Evolutionary conservation across 2,888 invertebrate species (phyloP).

Genomic region (Trimorus sp.): DNA sequence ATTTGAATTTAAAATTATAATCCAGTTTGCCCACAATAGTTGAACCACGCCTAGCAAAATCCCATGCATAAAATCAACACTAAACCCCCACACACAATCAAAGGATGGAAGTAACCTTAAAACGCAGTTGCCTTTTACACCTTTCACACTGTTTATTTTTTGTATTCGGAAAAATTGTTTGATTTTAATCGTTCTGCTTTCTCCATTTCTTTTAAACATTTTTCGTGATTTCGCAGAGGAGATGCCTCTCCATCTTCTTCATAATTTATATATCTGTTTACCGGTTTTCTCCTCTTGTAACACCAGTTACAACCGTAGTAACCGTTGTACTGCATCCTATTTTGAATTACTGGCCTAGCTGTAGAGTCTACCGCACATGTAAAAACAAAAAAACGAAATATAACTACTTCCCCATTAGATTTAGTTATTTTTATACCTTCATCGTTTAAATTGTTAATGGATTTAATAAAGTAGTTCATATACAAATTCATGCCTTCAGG

Average conservation of each 20-base stretch:
- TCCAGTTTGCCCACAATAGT: conserved; percentile 43
- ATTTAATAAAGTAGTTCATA: conserved; percentile 7
- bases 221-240: background rate
- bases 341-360: conserved; percentile 20
- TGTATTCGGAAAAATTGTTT: no score
- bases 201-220: conserved; percentile 15
- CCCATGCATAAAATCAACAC: conserved; percentile 53
- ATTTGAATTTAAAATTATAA: background rate
- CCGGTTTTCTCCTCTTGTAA: background rate
- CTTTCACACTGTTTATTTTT: background rate
- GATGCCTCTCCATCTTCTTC: background rate
- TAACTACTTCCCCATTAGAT: background rate
- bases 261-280: conserved; percentile 7
- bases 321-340: conserved; percentile 16
- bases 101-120: conserved; percentile 20
- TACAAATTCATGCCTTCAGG: conserved; percentile 29
- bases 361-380: conserved; percentile 25
- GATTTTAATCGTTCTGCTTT: background rate
- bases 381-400: conserved; percentile 16
- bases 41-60: conserved; percentile 38
- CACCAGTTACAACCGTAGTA: conserved; percentile 21
- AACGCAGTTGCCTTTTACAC: conserved; percentile 29
- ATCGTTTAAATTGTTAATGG: conserved; percentile 1
- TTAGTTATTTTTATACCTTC: conserved; percentile 14
- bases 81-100: conserved; percentile 61